Conservation (phyloP, 37 sponge, comb jelly and placozoan genomes). For the Ianthella basta region DNA sequence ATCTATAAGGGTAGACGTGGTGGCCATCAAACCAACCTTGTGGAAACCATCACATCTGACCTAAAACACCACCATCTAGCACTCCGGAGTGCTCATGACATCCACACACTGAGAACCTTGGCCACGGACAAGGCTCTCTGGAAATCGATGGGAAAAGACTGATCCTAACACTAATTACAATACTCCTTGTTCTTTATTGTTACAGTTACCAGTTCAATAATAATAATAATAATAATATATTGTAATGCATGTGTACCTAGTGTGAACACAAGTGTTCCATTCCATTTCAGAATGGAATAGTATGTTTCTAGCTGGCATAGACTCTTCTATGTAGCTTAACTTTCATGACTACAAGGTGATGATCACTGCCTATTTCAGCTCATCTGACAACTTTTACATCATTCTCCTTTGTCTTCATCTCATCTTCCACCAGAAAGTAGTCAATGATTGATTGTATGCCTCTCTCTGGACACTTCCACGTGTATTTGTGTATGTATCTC, state of each 20-base stretch:
- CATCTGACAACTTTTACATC: not conserved
- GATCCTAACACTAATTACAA: constrained; percentile 13
- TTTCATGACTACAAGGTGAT: not conserved
- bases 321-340: too few species aligned
- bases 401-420: too few species aligned
- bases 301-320: too few species aligned
- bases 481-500: too few species aligned
- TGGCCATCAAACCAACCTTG: too few species aligned
- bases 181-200: not conserved
- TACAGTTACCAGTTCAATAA: constrained; percentile 28
- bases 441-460: too few species aligned
- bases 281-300: not conserved
- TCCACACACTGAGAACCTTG: constrained; percentile 25
- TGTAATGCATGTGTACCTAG: too few species aligned
- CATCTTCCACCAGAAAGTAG: too few species aligned
- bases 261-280: not conserved
- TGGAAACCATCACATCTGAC: too few species aligned
- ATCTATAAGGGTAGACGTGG: too few species aligned
- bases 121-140: constrained; percentile 13
- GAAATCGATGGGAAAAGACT: constrained; percentile 15
- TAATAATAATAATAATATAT: constrained; percentile 1
- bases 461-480: too few species aligned
- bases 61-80: constrained; percentile 23
- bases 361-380: not conserved
- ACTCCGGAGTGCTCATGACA: constrained; percentile 13